Evolutionary conservation across 2,797 vertebrate species (phyloP).

Genomic region (Esox masquinongy): DNA sequence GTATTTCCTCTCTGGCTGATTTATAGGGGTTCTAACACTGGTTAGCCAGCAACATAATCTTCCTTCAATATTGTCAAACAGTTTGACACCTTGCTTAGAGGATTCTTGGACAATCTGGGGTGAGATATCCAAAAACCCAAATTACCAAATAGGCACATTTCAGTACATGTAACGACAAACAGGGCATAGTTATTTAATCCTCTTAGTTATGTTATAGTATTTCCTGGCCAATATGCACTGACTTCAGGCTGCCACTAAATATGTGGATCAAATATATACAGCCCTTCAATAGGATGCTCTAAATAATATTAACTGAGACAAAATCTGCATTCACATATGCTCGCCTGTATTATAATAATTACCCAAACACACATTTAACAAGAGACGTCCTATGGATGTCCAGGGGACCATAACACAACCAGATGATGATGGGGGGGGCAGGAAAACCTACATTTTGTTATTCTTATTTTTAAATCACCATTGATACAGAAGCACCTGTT

Average conservation of each 20-base stretch:
- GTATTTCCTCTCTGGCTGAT: too few species aligned
- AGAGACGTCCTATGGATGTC: background rate
- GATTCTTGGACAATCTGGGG: slow-evolving; percentile 14
- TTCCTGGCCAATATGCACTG: background rate
- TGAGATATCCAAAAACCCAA: background rate
- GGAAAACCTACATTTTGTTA: too few species aligned
- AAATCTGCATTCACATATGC: background rate
- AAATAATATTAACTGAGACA: background rate
- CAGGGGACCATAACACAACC: background rate
- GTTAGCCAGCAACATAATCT: too few species aligned
- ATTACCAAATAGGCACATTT: background rate
- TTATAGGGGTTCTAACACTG: too few species aligned
- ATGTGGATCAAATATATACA: background rate
- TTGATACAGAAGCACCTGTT: slow-evolving; percentile 23
- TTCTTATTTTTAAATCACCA: slow-evolving; percentile 7
- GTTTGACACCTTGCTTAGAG: background rate
- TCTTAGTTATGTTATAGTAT: background rate
- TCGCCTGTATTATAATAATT: background rate
- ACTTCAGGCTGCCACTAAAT: background rate
- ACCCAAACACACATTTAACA: too few species aligned
- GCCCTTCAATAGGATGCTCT: background rate
- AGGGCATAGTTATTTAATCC: background rate
- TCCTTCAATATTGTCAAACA: too few species aligned
- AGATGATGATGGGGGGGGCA: background rate
- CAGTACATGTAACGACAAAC: background rate